Evolutionary conservation across 2,113 vertebrate genomes (phyloP), one percentile per base, ranked within the genome.

Genomic region (Capricornis sumatraensis): DNA sequence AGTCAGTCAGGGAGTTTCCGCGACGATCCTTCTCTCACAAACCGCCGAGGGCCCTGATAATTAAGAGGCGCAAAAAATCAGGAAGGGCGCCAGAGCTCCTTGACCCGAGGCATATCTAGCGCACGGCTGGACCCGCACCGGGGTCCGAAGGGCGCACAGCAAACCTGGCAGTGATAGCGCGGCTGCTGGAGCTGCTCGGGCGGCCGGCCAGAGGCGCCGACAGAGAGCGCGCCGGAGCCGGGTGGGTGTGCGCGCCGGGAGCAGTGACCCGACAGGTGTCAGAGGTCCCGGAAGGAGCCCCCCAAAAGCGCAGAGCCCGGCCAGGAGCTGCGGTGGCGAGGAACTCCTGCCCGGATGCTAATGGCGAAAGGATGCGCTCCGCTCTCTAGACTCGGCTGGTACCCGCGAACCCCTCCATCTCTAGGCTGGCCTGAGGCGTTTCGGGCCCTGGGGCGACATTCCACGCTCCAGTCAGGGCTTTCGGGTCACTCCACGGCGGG

Each of bases 281-380:
- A 43, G 36, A 28, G 5, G 83, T 85, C 53, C 21, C 7, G 43
- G 40, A 36, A 28, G 21, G 99, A 64, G 14, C 14, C 71, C 21
- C 45, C 2, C 25, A 30, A 6, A 21, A 6, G 17, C 12, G 33
- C 81, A 28, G 82, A 50, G 16, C 15, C n/a, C 23, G 2, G 17
- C 27, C 8, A 64, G 74, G 50, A 45, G 40, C 55, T 8, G 86
- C 14, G 43, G n/a, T n/a, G 52, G 19, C 40, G 1, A 12, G 30
- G 53, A 47, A 28, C 27, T 25, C 28, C 7, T 47, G 71, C 12
- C 58, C 19, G 7, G 33, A 81, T 82, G 30, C 53, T 23, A 40
- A 40, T 1, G 33, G 55, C 30, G 11, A 40, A 45, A 74, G 45
- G 40, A 64, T 17, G 89, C 9, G 27, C 8, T 28, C n/a, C 82